Evolutionary conservation across 35 echinoderm and acorn worm genomes (phyloP).

Genomic region (Ptychodera flava): DNA sequence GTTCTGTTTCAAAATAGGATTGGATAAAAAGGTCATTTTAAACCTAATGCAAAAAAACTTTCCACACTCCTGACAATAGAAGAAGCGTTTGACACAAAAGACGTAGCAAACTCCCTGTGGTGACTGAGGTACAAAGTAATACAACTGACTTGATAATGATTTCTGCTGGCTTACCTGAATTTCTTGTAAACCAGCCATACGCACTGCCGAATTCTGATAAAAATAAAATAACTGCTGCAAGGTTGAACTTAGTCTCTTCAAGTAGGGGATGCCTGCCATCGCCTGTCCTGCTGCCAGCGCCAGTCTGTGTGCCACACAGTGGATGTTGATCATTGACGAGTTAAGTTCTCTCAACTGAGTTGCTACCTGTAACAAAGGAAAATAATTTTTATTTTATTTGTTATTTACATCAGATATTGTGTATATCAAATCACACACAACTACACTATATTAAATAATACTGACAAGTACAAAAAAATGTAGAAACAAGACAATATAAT

Average conservation of each 20-base stretch:
- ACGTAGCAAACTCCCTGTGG: neutral
- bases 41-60: neutral
- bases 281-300: constrained; percentile 3
- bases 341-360: neutral
- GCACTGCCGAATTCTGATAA: constrained; percentile 7
- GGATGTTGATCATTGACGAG: neutral
- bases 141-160: neutral
- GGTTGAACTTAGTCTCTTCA: neutral
- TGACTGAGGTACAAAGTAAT: too few species aligned
- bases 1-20: too few species aligned
- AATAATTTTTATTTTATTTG: too few species aligned
- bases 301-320: neutral
- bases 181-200: neutral
- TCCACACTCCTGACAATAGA: neutral
- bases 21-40: too few species aligned
- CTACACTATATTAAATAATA: too few species aligned
- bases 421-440: too few species aligned
- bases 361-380: too few species aligned
- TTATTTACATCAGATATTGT: too few species aligned
- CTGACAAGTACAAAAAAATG: too few species aligned
- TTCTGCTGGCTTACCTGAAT: neutral
- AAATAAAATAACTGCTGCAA: neutral
- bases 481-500: too few species aligned
- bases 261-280: neutral
- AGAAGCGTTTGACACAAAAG: neutral